These are phyloP conservation scores for Drosophila guanche DNA, from an alignment of 1,140 invertebrate species.

Conservation along the genomic window DNA sequence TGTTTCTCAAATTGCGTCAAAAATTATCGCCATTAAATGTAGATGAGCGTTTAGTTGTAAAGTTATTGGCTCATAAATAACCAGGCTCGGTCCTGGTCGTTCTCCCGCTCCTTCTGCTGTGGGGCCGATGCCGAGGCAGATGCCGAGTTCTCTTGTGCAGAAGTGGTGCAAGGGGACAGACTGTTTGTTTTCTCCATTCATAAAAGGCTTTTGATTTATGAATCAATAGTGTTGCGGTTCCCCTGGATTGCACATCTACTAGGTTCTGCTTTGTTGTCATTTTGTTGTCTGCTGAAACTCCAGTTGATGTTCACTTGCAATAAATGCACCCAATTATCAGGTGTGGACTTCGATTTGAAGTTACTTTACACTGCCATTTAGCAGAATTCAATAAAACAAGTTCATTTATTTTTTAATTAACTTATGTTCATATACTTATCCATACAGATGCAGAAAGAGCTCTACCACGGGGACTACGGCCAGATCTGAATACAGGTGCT, in stretches of 20 bases:
- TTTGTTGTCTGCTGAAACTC: too few species aligned
- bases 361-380: too few species aligned
- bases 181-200: constrained; percentile 58
- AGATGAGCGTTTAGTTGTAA: constrained; percentile 81
- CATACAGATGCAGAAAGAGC: too few species aligned
- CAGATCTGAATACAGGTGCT: too few species aligned
- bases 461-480: too few species aligned
- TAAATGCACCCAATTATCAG: too few species aligned
- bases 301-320: too few species aligned
- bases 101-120: neutral
- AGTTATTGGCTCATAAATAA: constrained; percentile 79
- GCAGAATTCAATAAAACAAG: too few species aligned
- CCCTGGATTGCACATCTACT: constrained; percentile 30
- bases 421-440: too few species aligned
- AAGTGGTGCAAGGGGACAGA: neutral
- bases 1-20: constrained; percentile 77
- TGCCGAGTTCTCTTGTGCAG: constrained; percentile 2
- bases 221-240: constrained; percentile 22
- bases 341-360: too few species aligned
- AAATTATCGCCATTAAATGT: constrained; percentile 82
- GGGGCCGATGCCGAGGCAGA: neutral
- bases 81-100: constrained; percentile 4
- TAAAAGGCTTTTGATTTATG: constrained; percentile 60
- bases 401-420: too few species aligned
- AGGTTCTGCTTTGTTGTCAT: too few species aligned